phyloP scores from a whole-genome alignment of 2,888 invertebrate species.

The Cheilosia urbana region DNA sequence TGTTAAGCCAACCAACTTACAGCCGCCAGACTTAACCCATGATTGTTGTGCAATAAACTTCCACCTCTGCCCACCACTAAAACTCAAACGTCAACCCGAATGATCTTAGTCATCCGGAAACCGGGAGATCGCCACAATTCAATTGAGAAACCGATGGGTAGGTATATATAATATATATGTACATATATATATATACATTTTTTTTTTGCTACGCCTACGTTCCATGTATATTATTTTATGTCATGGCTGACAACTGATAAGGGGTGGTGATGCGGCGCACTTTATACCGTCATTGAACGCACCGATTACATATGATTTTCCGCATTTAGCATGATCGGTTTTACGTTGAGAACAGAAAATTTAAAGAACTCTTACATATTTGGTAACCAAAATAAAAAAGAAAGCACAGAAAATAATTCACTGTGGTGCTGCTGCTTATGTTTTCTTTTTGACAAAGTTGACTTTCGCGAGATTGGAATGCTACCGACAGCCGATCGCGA shows the following conservation, averaged over 20 bases:
- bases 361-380: conserved; percentile 49
- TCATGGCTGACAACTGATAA: conserved; percentile 38
- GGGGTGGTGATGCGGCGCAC: neutral
- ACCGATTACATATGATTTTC: neutral
- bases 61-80: conserved; percentile 18
- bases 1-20: conserved; percentile 14
- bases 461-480: conserved; percentile 66
- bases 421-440: neutral
- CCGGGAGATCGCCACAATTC: conserved; percentile 7
- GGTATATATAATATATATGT: no score
- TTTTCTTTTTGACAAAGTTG: conserved; percentile 21
- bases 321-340: conserved; percentile 44
- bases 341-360: neutral
- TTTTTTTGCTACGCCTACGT: conserved; percentile 12
- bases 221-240: conserved; percentile 40
- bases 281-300: conserved; percentile 7
- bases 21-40: neutral
- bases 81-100: conserved; percentile 30
- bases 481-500: conserved; percentile 72
- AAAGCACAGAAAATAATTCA: neutral
- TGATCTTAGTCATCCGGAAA: conserved; percentile 51
- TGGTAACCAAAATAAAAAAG: neutral
- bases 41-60: conserved; percentile 14
- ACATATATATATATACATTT: no score
- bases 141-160: conserved; percentile 14